Evolutionary conservation across 2,113 vertebrate species (phyloP).

Genomic region (Lepisosteus osseus): DNA sequence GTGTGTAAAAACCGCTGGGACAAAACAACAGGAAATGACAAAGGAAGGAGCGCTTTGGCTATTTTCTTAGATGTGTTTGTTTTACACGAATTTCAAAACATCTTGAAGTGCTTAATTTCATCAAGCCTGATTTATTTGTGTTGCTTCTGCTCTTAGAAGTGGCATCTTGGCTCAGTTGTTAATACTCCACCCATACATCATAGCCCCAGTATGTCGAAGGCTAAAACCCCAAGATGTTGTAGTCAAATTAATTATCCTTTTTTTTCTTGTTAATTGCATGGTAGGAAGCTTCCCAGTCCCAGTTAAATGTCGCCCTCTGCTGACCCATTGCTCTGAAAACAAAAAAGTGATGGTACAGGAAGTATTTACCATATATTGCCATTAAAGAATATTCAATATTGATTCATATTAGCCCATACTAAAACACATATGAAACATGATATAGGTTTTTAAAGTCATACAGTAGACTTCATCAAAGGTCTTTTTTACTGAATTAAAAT

Average conservation of each 20-base stretch:
- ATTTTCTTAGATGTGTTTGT: slow-evolving; percentile 29
- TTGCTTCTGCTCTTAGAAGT: slow-evolving; percentile 51
- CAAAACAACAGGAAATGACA: slow-evolving; percentile 49
- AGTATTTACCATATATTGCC: not conserved
- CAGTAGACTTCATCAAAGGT: no score
- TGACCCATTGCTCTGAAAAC: slow-evolving; percentile 12
- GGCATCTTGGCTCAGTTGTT: slow-evolving; percentile 36
- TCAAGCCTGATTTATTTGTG: slow-evolving; percentile 46
- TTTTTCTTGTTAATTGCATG: slow-evolving; percentile 38
- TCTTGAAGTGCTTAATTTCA: slow-evolving; percentile 68
- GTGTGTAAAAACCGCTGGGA: slow-evolving; percentile 15
- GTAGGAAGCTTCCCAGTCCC: not conserved
- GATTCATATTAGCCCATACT: no score
- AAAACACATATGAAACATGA: no score
- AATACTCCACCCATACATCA: slow-evolving; percentile 54
- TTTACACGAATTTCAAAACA: slow-evolving; percentile 49
- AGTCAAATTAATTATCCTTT: slow-evolving; percentile 44
- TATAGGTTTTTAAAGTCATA: no score
- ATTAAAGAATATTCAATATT: no score
- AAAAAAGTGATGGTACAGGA: no score
- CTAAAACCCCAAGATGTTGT: slow-evolving; percentile 22
- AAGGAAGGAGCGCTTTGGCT: slow-evolving; percentile 25
- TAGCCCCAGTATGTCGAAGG: slow-evolving; percentile 39
- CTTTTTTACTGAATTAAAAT: no score
- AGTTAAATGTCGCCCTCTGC: slow-evolving; percentile 29